Conservation (phyloP, 2,888 invertebrate species). For the Toxonevra muliebris region DNA sequence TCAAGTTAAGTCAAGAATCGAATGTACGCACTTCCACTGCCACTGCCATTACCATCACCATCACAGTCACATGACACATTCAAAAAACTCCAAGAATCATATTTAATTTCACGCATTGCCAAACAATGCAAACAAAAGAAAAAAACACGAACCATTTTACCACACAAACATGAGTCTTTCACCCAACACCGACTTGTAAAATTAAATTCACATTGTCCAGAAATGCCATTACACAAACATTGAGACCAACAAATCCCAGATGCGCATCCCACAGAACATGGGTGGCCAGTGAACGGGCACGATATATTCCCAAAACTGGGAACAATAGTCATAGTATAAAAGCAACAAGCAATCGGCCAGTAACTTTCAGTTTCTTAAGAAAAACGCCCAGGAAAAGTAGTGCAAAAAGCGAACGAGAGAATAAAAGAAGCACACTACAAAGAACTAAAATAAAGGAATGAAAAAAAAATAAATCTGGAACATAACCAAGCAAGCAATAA, state of each 20-base stretch:
- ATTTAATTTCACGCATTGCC: constrained; percentile 62
- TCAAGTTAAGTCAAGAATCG: too few species aligned
- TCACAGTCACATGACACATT: constrained; percentile 14
- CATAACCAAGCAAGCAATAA: neutral
- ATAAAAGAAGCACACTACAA: constrained; percentile 1
- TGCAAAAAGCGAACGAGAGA: constrained; percentile 26
- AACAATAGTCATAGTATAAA: constrained; percentile 49
- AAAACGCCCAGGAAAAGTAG: constrained; percentile 38
- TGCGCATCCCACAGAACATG: constrained; percentile 31
- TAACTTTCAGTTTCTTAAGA: constrained; percentile 59
- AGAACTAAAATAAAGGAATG: neutral
- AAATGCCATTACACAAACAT: constrained; percentile 24
- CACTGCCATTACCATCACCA: neutral
- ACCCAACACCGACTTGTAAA: neutral
- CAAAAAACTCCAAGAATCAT: constrained; percentile 24
- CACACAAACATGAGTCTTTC: too few species aligned
- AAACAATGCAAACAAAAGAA: constrained; percentile 54
- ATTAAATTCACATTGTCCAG: constrained; percentile 1
- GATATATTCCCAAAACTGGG: constrained; percentile 50
- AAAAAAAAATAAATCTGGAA: neutral
- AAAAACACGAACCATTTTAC: neutral
- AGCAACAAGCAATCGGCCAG: constrained; percentile 47
- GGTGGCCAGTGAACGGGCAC: constrained; percentile 40
- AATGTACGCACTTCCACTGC: constrained; percentile 1
- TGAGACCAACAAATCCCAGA: constrained; percentile 24